Base-by-base conservation (phyloP, 2,797 vertebrate genomes). In the Merluccius polli region DNA sequence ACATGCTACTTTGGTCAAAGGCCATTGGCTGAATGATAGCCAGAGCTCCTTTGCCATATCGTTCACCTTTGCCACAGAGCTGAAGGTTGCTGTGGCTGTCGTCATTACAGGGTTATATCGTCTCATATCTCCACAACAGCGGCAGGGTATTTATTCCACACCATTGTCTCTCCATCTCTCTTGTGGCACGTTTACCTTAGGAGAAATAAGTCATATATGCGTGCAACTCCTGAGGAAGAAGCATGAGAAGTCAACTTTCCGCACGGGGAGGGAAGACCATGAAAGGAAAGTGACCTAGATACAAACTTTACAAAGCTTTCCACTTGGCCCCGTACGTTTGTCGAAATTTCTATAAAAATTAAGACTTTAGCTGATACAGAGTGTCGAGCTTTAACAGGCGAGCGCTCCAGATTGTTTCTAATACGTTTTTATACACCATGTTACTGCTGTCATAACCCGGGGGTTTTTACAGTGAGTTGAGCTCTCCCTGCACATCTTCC, bases 1-100 rank as follows among this genome's bases (percentile, higher is more conserved):
- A n/a, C 33, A 21, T 52, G 44, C n/a, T 65, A 86, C 7, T 87
- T 86, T 86, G 83, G 83, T 88, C 82, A 89, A 89, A 90, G 84
- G 83, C 79, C 80, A 78, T 82, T 81, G 82, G 79, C 73, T 89
- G 70, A 75, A 74, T 73, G 77, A 83, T 76, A 77, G 80, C 80
- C 73, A 82, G 24, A 27, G 77, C 77, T 78, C 80, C 67, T 82
- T 76, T 77, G 59, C 24, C 6, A 4, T 77, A 71, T 75, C 63
- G 35, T 78, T 79, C 77, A 84, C 63, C 73, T 82, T 65, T 79
- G 75, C 70, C 68, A 27, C 38, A 74, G 72, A 73, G 71, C 44
- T 70, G 41, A 70, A 81, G 73, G 32, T 73, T 83, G 65, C 72
- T 69, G 24, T 48, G 33, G 13, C 70, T 68, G 15, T 0, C 48